These are phyloP conservation scores for Drosophila pseudoananassae DNA, from an alignment of 1,140 invertebrate genomes.

Conservation along the genomic window DNA sequence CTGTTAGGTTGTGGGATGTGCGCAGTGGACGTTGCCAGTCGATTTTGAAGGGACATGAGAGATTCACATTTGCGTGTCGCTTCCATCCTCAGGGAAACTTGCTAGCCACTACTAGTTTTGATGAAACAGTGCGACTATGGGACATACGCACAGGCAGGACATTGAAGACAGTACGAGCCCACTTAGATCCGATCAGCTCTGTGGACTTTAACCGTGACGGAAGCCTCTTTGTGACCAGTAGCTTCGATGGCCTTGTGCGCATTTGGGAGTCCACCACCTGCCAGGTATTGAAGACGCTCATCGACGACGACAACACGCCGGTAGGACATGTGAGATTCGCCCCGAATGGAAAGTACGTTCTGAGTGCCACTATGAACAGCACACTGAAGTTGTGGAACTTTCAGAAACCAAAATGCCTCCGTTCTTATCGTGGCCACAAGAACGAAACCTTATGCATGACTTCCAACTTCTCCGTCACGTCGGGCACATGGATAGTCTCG, in stretches of 20 bases:
- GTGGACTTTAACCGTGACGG: slow-evolving; percentile 62
- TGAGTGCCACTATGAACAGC: slow-evolving; percentile 52
- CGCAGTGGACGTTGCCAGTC: slow-evolving; percentile 11
- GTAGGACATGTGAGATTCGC: slow-evolving; percentile 64
- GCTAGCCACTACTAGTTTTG: slow-evolving; percentile 51
- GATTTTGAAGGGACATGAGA: slow-evolving; percentile 20
- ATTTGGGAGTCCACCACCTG: slow-evolving; percentile 54
- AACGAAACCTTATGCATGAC: slow-evolving; percentile 54
- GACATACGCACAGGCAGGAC: slow-evolving; percentile 46
- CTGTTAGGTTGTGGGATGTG: slow-evolving; percentile 43
- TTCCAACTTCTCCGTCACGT: slow-evolving; percentile 59
- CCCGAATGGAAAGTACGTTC: slow-evolving; percentile 62
- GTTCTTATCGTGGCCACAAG: slow-evolving; percentile 54
- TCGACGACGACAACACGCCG: slow-evolving; percentile 56
- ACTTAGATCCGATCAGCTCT: slow-evolving; percentile 54
- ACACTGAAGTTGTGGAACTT: slow-evolving; percentile 65
- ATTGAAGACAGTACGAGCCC: slow-evolving; percentile 42
- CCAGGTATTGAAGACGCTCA: slow-evolving; percentile 50
- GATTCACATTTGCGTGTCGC: slow-evolving; percentile 52
- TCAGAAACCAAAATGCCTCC: slow-evolving; percentile 56
- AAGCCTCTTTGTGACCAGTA: slow-evolving; percentile 54
- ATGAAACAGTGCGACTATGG: slow-evolving; percentile 54
- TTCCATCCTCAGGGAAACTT: slow-evolving; percentile 55
- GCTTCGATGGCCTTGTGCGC: slow-evolving; percentile 61
- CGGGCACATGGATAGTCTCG: slow-evolving; percentile 65